A percentile compares a stretch with the other conserved stretches of the same genome.
phyloP scores from a whole-genome alignment of 2,113 vertebrate genomes.

The Morone saxatilis region DNA sequence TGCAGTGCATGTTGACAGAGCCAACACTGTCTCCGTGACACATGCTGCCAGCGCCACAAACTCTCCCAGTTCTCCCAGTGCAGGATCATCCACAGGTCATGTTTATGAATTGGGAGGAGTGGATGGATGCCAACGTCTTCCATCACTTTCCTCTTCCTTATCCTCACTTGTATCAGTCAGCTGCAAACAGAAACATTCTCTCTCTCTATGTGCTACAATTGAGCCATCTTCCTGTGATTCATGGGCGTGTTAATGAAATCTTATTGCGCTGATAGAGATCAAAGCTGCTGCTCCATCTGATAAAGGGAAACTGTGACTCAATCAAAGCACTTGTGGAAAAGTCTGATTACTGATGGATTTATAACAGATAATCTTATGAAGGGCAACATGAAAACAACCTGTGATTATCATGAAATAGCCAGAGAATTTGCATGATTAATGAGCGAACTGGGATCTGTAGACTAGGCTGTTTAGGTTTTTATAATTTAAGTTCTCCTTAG shows the following conservation, averaged over 20 bases:
- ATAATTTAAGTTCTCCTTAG: not conserved
- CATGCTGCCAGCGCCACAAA: conserved; percentile 70
- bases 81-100: conserved; percentile 86
- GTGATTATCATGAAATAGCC: conserved; percentile 21
- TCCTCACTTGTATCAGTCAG: conserved; percentile 39
- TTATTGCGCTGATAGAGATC: conserved; percentile 60
- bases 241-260: conserved; percentile 61
- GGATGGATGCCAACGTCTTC: conserved; percentile 57
- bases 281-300: conserved; percentile 61
- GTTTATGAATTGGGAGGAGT: conserved; percentile 89
- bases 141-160: conserved; percentile 75
- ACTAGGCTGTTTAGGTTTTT: not conserved
- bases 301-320: conserved; percentile 68
- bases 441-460: not conserved
- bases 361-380: conserved; percentile 20
- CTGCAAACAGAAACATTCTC: conserved; percentile 30
- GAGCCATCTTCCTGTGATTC: conserved; percentile 55
- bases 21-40: conserved; percentile 63
- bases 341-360: conserved; percentile 64
- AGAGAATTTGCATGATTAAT: conserved; percentile 66
- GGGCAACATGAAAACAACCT: not conserved
- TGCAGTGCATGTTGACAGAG: conserved; percentile 61
- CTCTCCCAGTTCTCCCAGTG: conserved; percentile 54
- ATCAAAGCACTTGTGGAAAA: conserved; percentile 67
- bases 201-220: conserved; percentile 1